Evolutionary conservation across 2,113 vertebrate species (phyloP), one percentile per base, ranked within the genome.

Genomic region (Danionella cerebrum): DNA sequence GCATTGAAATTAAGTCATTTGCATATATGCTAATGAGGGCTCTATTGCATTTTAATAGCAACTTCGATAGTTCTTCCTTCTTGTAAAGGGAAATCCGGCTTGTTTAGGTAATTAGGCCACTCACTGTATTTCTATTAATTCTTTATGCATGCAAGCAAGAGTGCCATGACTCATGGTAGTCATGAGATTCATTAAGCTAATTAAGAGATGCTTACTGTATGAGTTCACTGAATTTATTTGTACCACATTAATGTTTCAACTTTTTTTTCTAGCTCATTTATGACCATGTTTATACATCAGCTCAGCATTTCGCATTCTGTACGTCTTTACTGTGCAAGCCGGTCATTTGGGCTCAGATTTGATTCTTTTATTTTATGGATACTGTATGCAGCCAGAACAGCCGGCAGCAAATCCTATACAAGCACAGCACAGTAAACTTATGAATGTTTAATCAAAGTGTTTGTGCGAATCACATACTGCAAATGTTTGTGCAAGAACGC

Each of bases 1-100:
- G 63, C 52, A 80, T 80, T 77, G 77, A 76, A 84, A 83, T 78
- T 67, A 78, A 69, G 38, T 71, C 18, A 85, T 87, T 87, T 86
- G 72, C 84, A 88, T 87, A 83, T 83, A 86, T 86, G 83, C 79
- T 84, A 87, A 87, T 85, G 24, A 54, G 35, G 67, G 53, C 74
- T 63, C 83, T 79, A 80, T 82, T 83, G 78, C 79, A 82, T 76
- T 70, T 54, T 64, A 70, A 78, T 74, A 80, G 73, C 69, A 76
- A 75, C 70, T 71, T 71, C 65, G 66, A 73, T 69, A 5, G 29
- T 71, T 71, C 73, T 74, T 72, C 54, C 74, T 82, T 57, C 33
- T 70, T 69, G 74, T 59, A 65, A 33, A 53, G 76, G 54, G 71
- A 77, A 57, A 64, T 65, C 65, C 48, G 1, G 59, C 57, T 68